Percentiles rank a stretch among this genome's conserved stretches.
phyloP scores from a whole-genome alignment of 2,797 vertebrate genomes.

The Decapterus maruadsi region DNA sequence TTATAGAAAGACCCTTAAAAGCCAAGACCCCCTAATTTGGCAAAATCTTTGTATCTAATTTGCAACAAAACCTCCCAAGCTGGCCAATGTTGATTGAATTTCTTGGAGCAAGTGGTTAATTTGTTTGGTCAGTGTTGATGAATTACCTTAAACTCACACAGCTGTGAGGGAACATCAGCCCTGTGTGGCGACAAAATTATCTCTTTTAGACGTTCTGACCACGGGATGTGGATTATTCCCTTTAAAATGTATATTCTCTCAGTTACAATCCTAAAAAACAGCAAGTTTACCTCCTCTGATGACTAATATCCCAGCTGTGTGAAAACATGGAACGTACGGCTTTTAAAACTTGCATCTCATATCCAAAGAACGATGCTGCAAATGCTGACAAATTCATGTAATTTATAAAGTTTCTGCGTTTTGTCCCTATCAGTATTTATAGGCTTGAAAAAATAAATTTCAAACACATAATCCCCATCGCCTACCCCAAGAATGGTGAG shows the following conservation, averaged over 20 bases:
- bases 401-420: conserved; percentile 53
- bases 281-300: not conserved
- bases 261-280: not conserved
- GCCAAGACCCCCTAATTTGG: conserved; percentile 68
- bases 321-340: conserved; percentile 12
- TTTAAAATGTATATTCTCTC: not conserved
- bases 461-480: conserved; percentile 74
- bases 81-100: conserved; percentile 63
- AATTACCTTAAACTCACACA: conserved; percentile 49
- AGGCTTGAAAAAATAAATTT: conserved; percentile 74
- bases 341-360: conserved; percentile 41
- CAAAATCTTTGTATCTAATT: conserved; percentile 69
- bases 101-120: conserved; percentile 64
- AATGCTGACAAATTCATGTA: conserved; percentile 65
- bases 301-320: not conserved
- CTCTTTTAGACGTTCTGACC: not conserved
- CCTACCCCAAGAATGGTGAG: conserved; percentile 68
- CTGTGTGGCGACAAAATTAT: not conserved
- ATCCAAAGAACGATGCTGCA: conserved; percentile 52
- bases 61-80: conserved; percentile 64
- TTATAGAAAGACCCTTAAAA: conserved; percentile 48
- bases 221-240: not conserved
- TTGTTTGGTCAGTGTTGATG: conserved; percentile 64
- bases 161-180: conserved; percentile 34
- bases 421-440: conserved; percentile 72